These are phyloP conservation scores for Coracias cyanogaster DNA, from an alignment of 2,797 vertebrate genomes.

Conservation along the genomic window DNA sequence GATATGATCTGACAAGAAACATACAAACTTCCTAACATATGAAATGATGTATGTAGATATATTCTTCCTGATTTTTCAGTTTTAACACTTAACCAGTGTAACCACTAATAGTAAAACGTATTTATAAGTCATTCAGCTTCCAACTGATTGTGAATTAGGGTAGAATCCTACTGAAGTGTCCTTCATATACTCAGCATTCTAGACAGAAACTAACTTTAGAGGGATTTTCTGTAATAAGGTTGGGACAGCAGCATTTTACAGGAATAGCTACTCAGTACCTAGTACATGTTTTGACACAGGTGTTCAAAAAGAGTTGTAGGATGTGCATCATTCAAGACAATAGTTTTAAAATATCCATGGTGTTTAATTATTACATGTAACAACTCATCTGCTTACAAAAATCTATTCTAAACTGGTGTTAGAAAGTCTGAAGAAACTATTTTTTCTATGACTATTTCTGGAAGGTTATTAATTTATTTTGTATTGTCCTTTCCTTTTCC, in stretches of 20 bases:
- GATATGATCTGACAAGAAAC: not conserved
- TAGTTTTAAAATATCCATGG: not conserved
- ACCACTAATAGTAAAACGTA: not conserved
- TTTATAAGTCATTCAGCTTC: not conserved
- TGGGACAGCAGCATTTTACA: not conserved
- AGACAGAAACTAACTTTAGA: not conserved
- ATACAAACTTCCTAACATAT: not conserved
- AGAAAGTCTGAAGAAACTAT: not conserved
- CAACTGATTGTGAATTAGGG: not conserved
- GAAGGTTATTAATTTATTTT: not conserved
- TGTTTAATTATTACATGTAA: not conserved
- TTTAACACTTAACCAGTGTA: not conserved
- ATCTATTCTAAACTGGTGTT: not conserved
- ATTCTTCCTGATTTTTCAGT: not conserved
- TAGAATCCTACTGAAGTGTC: not conserved
- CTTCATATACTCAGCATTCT: not conserved
- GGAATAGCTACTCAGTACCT: not conserved
- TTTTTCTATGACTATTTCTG: not conserved
- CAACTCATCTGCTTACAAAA: not conserved
- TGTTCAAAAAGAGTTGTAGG: not conserved
- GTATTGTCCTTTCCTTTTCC: not conserved
- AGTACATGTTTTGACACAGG: not conserved
- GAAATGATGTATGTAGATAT: rapidly evolving
- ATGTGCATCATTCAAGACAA: not conserved
- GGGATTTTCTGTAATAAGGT: not conserved